Evolutionary conservation across 2,113 vertebrate genomes (phyloP).

Genomic region (human (Homo sapiens)): DNA sequence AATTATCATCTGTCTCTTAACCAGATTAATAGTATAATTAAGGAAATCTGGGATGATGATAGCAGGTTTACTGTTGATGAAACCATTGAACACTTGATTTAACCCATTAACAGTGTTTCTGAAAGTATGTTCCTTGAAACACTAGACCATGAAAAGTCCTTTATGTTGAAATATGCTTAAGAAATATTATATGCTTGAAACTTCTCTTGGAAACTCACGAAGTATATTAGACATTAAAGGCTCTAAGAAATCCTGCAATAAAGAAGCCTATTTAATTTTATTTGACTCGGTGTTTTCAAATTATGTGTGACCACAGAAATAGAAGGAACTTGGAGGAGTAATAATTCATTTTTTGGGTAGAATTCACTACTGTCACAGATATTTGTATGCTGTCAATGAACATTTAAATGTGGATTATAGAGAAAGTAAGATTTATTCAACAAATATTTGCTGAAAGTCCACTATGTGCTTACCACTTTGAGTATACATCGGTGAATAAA

Average conservation of each 20-base stretch:
- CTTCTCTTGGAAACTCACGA: neutral
- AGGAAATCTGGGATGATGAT: neutral
- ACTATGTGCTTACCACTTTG: neutral
- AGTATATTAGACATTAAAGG: neutral
- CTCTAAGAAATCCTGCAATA: neutral
- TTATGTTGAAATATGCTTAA: neutral
- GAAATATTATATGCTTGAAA: neutral
- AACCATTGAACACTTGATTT: neutral
- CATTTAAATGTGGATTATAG: neutral
- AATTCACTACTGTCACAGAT: neutral
- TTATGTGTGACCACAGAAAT: neutral
- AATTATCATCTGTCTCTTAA: constrained; percentile 26
- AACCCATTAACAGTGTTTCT: neutral
- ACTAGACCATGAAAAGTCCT: neutral
- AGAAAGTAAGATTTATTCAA: neutral
- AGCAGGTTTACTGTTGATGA: neutral
- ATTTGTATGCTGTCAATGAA: neutral
- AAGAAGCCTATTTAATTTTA: neutral
- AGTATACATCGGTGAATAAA: neutral
- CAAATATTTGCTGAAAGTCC: neutral
- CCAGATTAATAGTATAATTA: neutral
- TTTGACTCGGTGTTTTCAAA: constrained; percentile 2
- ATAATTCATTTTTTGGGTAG: neutral
- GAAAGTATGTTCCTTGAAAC: neutral
- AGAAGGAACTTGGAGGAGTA: neutral